Conservation (phyloP, 2,888 invertebrate species). For the Trilocha varians region DNA sequence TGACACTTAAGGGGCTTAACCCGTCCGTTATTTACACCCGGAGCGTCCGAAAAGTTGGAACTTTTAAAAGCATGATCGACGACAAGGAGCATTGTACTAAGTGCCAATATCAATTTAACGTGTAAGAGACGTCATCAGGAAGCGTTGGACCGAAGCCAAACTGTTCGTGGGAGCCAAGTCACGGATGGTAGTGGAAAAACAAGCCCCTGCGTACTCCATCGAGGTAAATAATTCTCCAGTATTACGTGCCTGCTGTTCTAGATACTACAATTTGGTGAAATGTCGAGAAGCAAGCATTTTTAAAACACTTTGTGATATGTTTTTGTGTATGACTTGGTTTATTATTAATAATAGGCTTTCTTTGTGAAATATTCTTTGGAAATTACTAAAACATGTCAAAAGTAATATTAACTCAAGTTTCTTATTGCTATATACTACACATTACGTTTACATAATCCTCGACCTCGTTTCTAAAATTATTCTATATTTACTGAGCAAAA, state of each 20-base stretch:
- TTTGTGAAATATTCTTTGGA: too few species aligned
- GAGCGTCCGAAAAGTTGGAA: constrained; percentile 21
- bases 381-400: too few species aligned
- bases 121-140: constrained; percentile 48
- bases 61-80: constrained; percentile 32
- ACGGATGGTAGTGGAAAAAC: constrained; percentile 33
- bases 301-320: too few species aligned
- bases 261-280: neutral
- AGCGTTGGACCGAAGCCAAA: constrained; percentile 40
- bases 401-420: too few species aligned
- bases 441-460: too few species aligned
- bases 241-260: constrained; percentile 2
- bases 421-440: too few species aligned
- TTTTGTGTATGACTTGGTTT: too few species aligned
- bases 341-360: too few species aligned
- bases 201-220: constrained; percentile 31
- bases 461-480: too few species aligned
- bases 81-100: constrained; percentile 36
- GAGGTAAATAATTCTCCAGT: constrained; percentile 22
- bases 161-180: constrained; percentile 32
- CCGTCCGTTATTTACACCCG: constrained; percentile 12
- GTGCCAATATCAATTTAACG: constrained; percentile 61
- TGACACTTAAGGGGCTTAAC: constrained; percentile 3
- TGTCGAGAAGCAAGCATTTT: neutral
- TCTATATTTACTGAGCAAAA: neutral